phyloP scores from a whole-genome alignment of 1,140 invertebrate genomes.

The Drosophila nikananu region DNA sequence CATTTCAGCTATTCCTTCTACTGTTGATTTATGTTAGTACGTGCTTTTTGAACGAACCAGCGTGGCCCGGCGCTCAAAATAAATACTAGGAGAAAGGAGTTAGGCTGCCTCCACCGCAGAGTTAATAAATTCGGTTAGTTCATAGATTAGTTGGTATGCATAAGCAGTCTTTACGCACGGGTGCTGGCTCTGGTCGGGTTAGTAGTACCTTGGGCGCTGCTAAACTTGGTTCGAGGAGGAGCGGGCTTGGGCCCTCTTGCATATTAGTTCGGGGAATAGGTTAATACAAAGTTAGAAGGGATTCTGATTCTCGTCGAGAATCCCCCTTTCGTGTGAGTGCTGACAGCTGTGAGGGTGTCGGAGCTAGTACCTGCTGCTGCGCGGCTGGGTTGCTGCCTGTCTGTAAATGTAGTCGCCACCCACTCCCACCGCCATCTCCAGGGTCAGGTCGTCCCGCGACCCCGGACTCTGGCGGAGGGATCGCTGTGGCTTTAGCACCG shows the following conservation, averaged over 20 bases:
- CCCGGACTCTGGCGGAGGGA: constrained; percentile 59
- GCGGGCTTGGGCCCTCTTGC: constrained; percentile 4
- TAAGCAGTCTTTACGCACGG: constrained; percentile 43
- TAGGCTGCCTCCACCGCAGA: constrained; percentile 27
- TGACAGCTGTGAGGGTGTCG: neutral
- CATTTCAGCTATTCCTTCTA: constrained; percentile 8
- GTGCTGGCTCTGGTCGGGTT: constrained; percentile 29
- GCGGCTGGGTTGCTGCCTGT: constrained; percentile 46
- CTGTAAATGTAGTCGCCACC: constrained; percentile 68
- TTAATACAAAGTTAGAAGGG: constrained; percentile 27
- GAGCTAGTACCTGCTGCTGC: constrained; percentile 78
- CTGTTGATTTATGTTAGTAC: constrained; percentile 24
- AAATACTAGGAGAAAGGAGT: constrained; percentile 1
- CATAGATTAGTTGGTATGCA: constrained; percentile 40
- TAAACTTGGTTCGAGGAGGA: constrained; percentile 14
- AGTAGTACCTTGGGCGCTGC: constrained; percentile 29
- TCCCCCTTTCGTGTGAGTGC: neutral
- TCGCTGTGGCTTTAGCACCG: constrained; percentile 64
- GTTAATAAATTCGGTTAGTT: constrained; percentile 34
- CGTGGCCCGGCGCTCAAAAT: neutral
- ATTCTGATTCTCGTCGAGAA: neutral
- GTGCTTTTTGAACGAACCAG: neutral
- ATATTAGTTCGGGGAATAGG: constrained; percentile 17
- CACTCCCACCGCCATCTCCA: constrained; percentile 57
- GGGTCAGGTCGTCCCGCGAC: constrained; percentile 61